Conservation (phyloP, 2,113 vertebrate species). For the Agapornis roseicollis region DNA sequence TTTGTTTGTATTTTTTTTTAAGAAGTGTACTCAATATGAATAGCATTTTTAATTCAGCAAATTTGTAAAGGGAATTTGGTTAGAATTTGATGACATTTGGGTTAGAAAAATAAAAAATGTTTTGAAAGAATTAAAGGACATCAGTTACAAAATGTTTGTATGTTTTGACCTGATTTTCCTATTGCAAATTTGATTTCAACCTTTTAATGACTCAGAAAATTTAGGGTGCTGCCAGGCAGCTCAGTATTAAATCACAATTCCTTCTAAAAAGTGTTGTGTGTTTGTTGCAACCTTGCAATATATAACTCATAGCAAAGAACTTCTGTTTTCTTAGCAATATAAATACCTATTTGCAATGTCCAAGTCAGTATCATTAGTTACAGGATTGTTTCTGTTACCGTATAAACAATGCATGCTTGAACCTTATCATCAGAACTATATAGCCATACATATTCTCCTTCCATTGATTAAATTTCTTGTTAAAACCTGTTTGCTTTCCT, state of each 20-base stretch:
- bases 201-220: background rate
- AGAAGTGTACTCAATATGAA: background rate
- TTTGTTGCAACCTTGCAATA: background rate
- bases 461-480: background rate
- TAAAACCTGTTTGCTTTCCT: conserved; percentile 20
- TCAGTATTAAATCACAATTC: background rate
- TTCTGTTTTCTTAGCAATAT: background rate
- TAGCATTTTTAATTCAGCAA: background rate
- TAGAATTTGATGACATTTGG: background rate
- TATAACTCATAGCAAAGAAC: background rate
- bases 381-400: background rate
- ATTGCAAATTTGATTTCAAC: background rate
- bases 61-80: background rate
- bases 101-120: background rate
- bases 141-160: background rate
- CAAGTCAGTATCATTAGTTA: background rate
- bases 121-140: background rate
- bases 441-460: rapidly evolving
- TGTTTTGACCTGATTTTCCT: conserved; percentile 12
- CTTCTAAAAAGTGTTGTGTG: background rate
- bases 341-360: background rate
- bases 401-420: background rate
- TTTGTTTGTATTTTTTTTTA: background rate
- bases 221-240: background rate
- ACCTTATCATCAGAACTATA: background rate